These are phyloP conservation scores for Metalampra italica DNA, from an alignment of 2,888 invertebrate species.

Conservation along the genomic window DNA sequence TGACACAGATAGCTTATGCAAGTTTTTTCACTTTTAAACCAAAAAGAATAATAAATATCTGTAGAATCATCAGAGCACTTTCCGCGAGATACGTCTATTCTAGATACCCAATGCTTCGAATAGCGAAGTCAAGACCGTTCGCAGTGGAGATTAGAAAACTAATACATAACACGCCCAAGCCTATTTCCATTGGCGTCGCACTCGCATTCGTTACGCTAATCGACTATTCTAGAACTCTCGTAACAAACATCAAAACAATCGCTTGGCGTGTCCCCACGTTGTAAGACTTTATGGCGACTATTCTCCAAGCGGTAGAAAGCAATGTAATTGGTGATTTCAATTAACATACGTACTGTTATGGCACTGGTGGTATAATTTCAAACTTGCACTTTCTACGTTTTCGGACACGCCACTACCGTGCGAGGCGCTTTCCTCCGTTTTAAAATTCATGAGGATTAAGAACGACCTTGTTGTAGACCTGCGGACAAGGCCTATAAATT, in stretches of 20 bases:
- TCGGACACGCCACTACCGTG: slow-evolving; percentile 53
- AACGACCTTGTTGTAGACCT: slow-evolving; percentile 24
- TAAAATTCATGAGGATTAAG: slow-evolving; percentile 43
- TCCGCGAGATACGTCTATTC: neutral
- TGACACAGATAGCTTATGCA: no score
- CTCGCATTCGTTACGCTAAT: slow-evolving; percentile 23
- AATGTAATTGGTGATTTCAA: slow-evolving; percentile 58
- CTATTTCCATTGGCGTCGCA: slow-evolving; percentile 16
- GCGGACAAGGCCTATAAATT: neutral
- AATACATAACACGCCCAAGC: slow-evolving; percentile 5
- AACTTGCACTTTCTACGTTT: slow-evolving; percentile 67
- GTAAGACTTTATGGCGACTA: slow-evolving; percentile 44
- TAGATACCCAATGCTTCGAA: neutral
- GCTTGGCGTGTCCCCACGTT: slow-evolving; percentile 38
- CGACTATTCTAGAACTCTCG: slow-evolving; percentile 12
- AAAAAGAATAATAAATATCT: no score
- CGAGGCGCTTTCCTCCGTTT: slow-evolving; percentile 45
- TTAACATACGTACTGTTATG: slow-evolving; percentile 54
- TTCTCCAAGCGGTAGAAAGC: slow-evolving; percentile 32
- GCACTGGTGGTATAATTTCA: slow-evolving; percentile 48
- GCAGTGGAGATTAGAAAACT: slow-evolving; percentile 13
- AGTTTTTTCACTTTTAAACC: no score
- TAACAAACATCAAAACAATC: slow-evolving; percentile 16
- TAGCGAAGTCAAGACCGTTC: neutral
- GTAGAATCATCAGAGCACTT: no score